Evolutionary conservation across 92 coral and sea anemone genomes (phyloP).

Genomic region (Pocillopora grandis): DNA sequence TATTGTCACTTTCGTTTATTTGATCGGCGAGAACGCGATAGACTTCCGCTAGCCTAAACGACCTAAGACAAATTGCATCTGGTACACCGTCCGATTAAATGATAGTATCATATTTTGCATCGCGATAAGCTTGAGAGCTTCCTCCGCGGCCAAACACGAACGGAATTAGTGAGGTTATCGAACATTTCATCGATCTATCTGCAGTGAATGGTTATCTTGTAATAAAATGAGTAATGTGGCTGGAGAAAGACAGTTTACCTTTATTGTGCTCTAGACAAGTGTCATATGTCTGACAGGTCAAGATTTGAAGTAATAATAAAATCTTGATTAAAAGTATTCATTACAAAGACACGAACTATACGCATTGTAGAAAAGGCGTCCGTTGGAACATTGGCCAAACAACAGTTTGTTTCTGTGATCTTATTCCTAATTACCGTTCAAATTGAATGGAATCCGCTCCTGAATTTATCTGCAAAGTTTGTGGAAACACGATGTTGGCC

Average conservation of each 20-base stretch:
- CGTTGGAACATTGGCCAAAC: not conserved
- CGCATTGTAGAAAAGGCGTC: not conserved
- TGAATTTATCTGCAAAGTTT: slow-evolving; percentile 45
- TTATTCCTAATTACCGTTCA: not conserved
- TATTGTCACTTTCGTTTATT: not conserved
- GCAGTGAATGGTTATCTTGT: not conserved
- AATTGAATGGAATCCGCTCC: slow-evolving; percentile 37
- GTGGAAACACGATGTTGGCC: slow-evolving; percentile 30
- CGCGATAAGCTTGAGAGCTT: not conserved
- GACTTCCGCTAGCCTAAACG: not conserved
- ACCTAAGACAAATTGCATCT: not conserved
- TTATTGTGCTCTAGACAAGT: slow-evolving; percentile 27
- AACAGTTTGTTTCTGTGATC: slow-evolving; percentile 20
- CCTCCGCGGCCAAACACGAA: not conserved
- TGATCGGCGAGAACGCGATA: slow-evolving; percentile 2
- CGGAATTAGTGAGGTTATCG: not conserved
- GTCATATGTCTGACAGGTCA: slow-evolving; percentile 32
- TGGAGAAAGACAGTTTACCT: not conserved
- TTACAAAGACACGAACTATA: slow-evolving; percentile 11
- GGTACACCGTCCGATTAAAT: not conserved
- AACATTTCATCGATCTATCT: not conserved
- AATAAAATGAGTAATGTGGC: slow-evolving; percentile 9
- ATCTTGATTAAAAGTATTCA: slow-evolving; percentile 19
- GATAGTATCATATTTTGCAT: not conserved
- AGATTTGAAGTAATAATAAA: slow-evolving; percentile 11